Conservation (phyloP, 1,140 invertebrate species). For the Listronotus oregonensis region DNA sequence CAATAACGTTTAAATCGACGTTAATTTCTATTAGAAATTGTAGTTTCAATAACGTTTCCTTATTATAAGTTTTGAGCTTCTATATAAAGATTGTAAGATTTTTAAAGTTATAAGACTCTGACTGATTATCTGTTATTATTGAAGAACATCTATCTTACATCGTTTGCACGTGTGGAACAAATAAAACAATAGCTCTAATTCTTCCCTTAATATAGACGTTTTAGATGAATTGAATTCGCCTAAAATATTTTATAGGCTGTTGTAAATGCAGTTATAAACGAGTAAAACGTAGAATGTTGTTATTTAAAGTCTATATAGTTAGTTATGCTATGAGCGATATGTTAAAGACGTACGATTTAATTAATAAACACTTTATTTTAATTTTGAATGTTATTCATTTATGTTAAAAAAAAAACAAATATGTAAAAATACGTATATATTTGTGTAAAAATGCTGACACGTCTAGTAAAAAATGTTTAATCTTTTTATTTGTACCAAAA, state of each 20-base stretch:
- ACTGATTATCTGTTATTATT: conserved; percentile 22
- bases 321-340: conserved; percentile 21
- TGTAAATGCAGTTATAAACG: conserved; percentile 2
- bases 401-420: too few relatives aligned
- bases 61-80: background rate
- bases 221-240: background rate
- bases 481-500: too few relatives aligned
- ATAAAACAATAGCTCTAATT: conserved; percentile 24
- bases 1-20: conserved; percentile 11
- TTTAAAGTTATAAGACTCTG: conserved; percentile 15
- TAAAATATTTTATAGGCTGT: background rate
- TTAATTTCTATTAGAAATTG: conserved; percentile 12
- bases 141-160: conserved; percentile 4
- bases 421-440: too few relatives aligned
- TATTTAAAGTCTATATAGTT: conserved; percentile 22
- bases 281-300: conserved; percentile 17
- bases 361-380: too few relatives aligned
- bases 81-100: conserved; percentile 4
- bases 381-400: too few relatives aligned
- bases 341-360: background rate
- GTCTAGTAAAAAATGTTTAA: too few relatives aligned
- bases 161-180: conserved; percentile 22
- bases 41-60: conserved; percentile 9
- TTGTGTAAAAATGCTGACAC: too few relatives aligned
- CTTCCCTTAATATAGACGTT: conserved; percentile 8